Percentiles rank a stretch among this genome's conserved stretches.
These are phyloP conservation scores for Anser cygnoides DNA, from an alignment of 2,113 vertebrate species.

Conservation along the genomic window DNA sequence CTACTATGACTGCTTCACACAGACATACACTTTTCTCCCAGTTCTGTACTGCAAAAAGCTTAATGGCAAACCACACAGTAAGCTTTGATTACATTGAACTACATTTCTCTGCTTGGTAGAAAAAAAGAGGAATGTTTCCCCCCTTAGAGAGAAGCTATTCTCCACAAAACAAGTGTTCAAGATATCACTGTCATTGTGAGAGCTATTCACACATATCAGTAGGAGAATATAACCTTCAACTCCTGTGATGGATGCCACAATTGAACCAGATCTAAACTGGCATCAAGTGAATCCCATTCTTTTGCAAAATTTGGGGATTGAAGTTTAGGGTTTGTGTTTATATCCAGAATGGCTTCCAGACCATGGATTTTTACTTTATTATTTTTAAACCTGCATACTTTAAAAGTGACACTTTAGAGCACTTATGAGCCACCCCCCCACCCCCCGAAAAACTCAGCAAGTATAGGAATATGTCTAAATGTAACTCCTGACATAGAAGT, in stretches of 20 bases:
- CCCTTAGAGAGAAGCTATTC: neutral
- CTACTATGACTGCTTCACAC: neutral
- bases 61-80: neutral
- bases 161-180: neutral
- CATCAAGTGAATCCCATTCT: neutral
- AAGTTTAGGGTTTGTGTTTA: neutral
- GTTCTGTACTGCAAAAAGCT: neutral
- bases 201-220: neutral
- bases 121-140: neutral
- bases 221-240: neutral
- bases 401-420: neutral
- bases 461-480: neutral
- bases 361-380: neutral
- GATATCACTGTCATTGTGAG: neutral
- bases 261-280: neutral
- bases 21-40: neutral
- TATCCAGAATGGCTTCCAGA: neutral
- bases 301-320: neutral
- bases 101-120: neutral
- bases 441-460: too few relatives aligned
- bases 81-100: neutral
- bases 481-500: neutral
- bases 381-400: fast-evolving
- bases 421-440: neutral
- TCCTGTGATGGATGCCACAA: neutral